phyloP scores from a whole-genome alignment of 2,113 vertebrate species.

The Reinhardtius hippoglossoides region DNA sequence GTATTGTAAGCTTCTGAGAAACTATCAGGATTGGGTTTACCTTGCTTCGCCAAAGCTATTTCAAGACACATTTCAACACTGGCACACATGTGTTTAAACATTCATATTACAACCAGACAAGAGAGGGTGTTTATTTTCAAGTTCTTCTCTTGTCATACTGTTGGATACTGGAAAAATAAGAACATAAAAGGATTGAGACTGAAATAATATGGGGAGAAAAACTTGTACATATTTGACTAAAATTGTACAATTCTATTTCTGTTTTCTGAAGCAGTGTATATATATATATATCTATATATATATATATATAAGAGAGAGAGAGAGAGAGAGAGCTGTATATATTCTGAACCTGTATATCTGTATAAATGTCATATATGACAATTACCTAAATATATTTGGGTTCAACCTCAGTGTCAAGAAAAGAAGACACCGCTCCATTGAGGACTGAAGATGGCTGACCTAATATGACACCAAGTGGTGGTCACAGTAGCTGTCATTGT shows the following conservation, averaged over 20 bases:
- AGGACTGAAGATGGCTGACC: neutral
- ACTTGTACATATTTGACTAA: too few relatives aligned
- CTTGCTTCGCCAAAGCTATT: constrained; percentile 29
- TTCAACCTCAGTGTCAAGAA: neutral
- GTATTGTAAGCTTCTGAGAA: constrained; percentile 29
- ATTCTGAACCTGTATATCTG: too few relatives aligned
- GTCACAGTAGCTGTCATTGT: neutral
- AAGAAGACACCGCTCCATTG: too few relatives aligned
- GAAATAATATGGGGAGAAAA: neutral
- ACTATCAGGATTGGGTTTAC: constrained; percentile 27
- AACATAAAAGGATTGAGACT: neutral
- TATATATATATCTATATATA: too few relatives aligned
- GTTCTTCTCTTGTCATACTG: neutral
- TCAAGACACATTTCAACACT: constrained; percentile 23
- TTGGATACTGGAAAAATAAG: neutral
- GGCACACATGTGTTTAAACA: constrained; percentile 7
- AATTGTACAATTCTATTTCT: too few relatives aligned
- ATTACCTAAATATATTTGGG: neutral
- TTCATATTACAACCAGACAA: neutral
- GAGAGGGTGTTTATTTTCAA: neutral
- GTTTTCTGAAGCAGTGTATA: too few relatives aligned
- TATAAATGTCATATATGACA: neutral
- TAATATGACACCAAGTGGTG: neutral
- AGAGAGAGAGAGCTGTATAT: too few relatives aligned
- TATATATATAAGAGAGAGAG: too few relatives aligned